A percentile compares a stretch with the other conserved stretches of the same genome.
These are phyloP conservation scores for Epizoanthus stellaris DNA, from an alignment of 92 coral and sea anemone genomes.

Conservation along the genomic window DNA sequence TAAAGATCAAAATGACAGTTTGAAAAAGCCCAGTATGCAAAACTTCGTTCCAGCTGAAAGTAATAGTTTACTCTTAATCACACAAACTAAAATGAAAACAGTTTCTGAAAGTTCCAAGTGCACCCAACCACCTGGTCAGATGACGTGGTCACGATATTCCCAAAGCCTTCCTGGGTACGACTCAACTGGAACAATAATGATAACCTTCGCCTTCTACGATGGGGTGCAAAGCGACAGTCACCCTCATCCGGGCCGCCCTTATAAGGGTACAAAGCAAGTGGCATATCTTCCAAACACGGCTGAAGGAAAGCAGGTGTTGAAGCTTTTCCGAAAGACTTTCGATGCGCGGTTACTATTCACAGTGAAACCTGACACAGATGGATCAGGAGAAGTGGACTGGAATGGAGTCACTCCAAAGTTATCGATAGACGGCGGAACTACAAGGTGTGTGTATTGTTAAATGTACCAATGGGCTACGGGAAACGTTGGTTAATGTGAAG, in stretches of 20 bases:
- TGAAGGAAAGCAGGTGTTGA: slow-evolving; percentile 47
- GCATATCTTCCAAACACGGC: slow-evolving; percentile 48
- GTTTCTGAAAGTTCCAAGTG: neutral
- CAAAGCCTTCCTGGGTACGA: slow-evolving; percentile 41
- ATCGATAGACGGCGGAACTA: slow-evolving; percentile 13
- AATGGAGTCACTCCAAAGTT: slow-evolving; percentile 40
- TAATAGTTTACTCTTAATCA: neutral
- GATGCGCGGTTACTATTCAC: slow-evolving; percentile 54
- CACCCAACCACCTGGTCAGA: slow-evolving; percentile 35
- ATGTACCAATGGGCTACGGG: no score
- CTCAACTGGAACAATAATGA: slow-evolving; percentile 6
- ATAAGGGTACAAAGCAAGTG: slow-evolving; percentile 31
- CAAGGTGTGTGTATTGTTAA: slow-evolving; percentile 34
- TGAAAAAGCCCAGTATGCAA: neutral
- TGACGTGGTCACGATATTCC: slow-evolving; percentile 15
- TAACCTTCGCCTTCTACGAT: slow-evolving; percentile 34
- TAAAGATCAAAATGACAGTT: neutral
- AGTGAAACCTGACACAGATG: slow-evolving; percentile 20
- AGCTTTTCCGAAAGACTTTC: slow-evolving; percentile 50
- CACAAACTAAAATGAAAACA: neutral
- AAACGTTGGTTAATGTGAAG: no score
- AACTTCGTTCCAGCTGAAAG: neutral
- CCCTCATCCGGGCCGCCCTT: slow-evolving; percentile 52
- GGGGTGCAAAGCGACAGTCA: slow-evolving; percentile 50
- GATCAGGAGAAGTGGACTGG: slow-evolving; percentile 48